These are phyloP conservation scores for Argynnis bischoffii DNA, from an alignment of 2,888 invertebrate genomes.

Conservation along the genomic window DNA sequence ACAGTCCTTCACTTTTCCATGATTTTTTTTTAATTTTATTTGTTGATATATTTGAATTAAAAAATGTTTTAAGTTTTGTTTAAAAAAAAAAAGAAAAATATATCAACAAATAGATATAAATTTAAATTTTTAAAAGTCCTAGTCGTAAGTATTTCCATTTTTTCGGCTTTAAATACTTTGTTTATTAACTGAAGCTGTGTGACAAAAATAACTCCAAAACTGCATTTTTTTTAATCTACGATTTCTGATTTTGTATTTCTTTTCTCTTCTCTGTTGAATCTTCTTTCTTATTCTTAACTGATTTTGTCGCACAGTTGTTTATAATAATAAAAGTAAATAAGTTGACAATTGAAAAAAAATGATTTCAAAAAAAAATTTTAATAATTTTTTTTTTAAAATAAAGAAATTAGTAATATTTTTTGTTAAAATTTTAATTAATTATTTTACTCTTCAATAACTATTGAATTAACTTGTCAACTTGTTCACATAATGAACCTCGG, in stretches of 20 bases:
- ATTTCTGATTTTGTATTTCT: neutral
- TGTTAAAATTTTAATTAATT: too few species aligned
- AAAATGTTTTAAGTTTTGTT: neutral
- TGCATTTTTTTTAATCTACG: neutral
- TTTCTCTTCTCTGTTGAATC: neutral
- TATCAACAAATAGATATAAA: slow-evolving; percentile 3
- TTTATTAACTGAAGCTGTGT: neutral
- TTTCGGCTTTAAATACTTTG: slow-evolving; percentile 2
- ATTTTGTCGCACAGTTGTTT: neutral
- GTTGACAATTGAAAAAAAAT: neutral
- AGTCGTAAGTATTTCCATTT: slow-evolving; percentile 28
- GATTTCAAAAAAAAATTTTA: too few species aligned
- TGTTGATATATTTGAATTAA: neutral
- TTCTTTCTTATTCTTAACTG: neutral
- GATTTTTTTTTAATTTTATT: neutral
- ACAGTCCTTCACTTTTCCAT: slow-evolving; percentile 22
- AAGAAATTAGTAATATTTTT: too few species aligned
- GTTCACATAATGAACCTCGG: too few species aligned
- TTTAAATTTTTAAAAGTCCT: slow-evolving; percentile 16
- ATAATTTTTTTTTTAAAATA: too few species aligned
- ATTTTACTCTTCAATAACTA: too few species aligned
- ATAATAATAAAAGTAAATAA: neutral
- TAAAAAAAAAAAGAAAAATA: neutral
- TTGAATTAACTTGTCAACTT: too few species aligned
- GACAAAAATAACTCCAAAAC: neutral